Conservation (phyloP, 2,797 vertebrate species). For the Oceanodroma leucorhoa region DNA sequence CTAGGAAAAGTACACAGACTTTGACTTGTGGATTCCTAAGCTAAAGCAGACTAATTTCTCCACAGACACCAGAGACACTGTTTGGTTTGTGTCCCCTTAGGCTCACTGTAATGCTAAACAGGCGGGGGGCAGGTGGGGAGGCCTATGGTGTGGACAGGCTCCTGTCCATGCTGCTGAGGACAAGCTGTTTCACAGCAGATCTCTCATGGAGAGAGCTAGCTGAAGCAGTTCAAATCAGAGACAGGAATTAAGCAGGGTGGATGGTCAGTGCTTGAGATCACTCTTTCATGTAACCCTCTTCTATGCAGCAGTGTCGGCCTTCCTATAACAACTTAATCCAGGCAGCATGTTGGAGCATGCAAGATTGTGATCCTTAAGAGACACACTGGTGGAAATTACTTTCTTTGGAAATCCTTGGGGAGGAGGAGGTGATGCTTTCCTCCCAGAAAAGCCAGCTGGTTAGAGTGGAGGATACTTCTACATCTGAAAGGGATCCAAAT, state of each 20-base stretch:
- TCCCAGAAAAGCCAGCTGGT: neutral
- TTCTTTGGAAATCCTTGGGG: neutral
- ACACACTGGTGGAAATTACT: neutral
- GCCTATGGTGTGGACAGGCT: neutral
- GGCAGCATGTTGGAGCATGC: neutral
- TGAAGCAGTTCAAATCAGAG: neutral
- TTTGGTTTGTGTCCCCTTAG: neutral
- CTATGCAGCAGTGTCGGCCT: neutral
- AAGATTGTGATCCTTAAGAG: neutral
- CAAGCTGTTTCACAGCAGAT: neutral
- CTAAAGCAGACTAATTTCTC: neutral
- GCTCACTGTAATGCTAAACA: neutral
- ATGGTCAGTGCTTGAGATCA: neutral
- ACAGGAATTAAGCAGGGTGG: neutral
- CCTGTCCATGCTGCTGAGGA: neutral
- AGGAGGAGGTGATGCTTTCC: neutral
- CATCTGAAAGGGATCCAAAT: neutral
- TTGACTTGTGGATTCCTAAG: neutral
- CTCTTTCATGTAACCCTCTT: neutral
- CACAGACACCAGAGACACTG: neutral
- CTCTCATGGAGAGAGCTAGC: neutral
- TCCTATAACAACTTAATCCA: neutral
- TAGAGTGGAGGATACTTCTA: neutral
- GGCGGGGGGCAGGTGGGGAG: fast-evolving
- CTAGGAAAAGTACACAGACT: neutral